Evolutionary conservation across 2,888 invertebrate species (phyloP).

Genomic region (Spicauda simplicius): DNA sequence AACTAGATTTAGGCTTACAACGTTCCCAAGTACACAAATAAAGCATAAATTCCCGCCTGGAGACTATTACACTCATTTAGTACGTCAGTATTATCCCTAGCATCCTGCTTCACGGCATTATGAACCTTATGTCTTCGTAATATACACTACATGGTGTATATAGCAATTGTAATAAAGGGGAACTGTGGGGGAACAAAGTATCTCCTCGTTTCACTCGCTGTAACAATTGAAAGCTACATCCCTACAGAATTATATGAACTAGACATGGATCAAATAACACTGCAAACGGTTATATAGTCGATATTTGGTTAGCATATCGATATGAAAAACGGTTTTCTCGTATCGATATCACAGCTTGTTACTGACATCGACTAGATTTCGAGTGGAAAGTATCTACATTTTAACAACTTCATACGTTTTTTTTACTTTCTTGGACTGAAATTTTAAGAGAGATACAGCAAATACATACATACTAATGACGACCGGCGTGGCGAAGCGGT

Average conservation of each 20-base stretch:
- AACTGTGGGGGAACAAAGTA: constrained; percentile 27
- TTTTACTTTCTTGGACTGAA: no score
- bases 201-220: constrained; percentile 23
- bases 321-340: no score
- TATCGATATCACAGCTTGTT: no score
- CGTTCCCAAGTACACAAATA: constrained; percentile 10
- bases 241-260: constrained; percentile 15
- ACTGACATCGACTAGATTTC: no score
- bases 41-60: constrained; percentile 24
- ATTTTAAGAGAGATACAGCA: no score
- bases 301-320: no score
- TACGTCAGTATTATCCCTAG: constrained; percentile 12
- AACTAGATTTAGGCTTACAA: constrained; percentile 12
- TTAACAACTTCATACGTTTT: no score
- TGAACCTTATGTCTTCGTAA: constrained; percentile 15
- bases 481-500: no score
- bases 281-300: no score
- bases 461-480: no score
- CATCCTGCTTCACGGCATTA: constrained; percentile 11
- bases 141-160: constrained; percentile 12
- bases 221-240: constrained; percentile 30
- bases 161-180: constrained; percentile 29
- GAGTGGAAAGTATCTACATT: no score
- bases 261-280: no score
- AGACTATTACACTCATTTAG: constrained; percentile 32